phyloP scores from a whole-genome alignment of 2,113 vertebrate species.

The Macheiramphus alcinus region DNA sequence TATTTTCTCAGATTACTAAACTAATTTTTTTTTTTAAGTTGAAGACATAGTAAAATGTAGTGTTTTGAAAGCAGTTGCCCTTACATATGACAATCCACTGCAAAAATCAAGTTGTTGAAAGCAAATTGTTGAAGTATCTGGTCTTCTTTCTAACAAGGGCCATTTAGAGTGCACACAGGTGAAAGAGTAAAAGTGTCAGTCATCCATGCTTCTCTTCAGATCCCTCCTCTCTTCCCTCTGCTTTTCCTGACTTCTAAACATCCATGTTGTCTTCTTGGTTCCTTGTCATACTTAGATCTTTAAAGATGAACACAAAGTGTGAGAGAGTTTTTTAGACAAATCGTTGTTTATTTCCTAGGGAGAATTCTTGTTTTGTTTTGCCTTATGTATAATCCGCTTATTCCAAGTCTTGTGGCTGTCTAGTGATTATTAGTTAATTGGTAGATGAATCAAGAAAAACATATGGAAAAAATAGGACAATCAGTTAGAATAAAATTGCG shows the following conservation, averaged over 20 bases:
- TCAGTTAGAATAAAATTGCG: background rate
- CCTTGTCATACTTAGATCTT: background rate
- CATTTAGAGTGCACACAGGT: background rate
- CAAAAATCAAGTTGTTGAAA: background rate
- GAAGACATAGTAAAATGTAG: background rate
- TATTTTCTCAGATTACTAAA: background rate
- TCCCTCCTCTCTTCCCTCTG: background rate
- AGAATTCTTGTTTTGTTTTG: background rate
- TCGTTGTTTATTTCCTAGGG: background rate
- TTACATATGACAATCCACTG: background rate
- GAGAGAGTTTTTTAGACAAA: background rate
- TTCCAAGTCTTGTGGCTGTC: background rate
- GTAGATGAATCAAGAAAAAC: background rate
- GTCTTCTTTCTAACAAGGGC: background rate
- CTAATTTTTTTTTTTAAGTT: background rate
- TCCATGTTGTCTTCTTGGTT: background rate
- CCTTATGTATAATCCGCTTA: background rate
- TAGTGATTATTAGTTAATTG: background rate
- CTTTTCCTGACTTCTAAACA: background rate
- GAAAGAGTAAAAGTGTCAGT: background rate
- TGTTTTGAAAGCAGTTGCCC: background rate
- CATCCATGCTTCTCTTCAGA: background rate
- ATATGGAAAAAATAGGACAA: too few species aligned
- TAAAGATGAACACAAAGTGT: background rate
- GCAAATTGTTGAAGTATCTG: background rate